phyloP scores from a whole-genome alignment of 2,113 vertebrate species.

The Xiphophorus couchianus region DNA sequence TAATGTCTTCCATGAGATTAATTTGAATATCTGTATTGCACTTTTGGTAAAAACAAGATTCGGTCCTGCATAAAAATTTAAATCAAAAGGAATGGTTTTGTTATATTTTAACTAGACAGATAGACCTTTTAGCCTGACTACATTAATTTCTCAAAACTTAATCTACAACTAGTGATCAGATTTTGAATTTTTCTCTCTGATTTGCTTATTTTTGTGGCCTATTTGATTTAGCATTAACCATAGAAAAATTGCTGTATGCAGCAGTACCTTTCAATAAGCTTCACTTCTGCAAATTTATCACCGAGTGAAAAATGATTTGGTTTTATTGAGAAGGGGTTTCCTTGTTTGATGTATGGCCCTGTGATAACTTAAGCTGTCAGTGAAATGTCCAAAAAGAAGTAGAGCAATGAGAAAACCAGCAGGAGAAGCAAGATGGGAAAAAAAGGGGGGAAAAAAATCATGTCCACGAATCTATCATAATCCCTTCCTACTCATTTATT shows the following conservation, averaged over 20 bases:
- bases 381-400: conserved; percentile 55
- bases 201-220: background rate
- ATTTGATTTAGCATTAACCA: background rate
- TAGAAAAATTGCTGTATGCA: background rate
- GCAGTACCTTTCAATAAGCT: conserved; percentile 53
- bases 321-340: conserved; percentile 40
- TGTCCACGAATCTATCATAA: conserved; percentile 29
- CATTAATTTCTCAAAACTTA: too few relatives aligned
- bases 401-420: conserved; percentile 42
- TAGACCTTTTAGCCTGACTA: background rate
- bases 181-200: background rate
- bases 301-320: conserved; percentile 60
- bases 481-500: conserved; percentile 45
- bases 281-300: conserved; percentile 45
- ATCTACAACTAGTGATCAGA: too few relatives aligned
- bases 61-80: background rate
- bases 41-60: too few relatives aligned
- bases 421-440: conserved; percentile 18
- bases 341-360: conserved; percentile 60
- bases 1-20: background rate
- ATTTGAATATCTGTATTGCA: background rate
- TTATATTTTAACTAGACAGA: background rate
- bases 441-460: conserved; percentile 17
- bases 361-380: conserved; percentile 38
- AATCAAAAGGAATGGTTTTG: background rate